Conservation (phyloP, 1,140 invertebrate genomes). For the Ceratina japonica region DNA sequence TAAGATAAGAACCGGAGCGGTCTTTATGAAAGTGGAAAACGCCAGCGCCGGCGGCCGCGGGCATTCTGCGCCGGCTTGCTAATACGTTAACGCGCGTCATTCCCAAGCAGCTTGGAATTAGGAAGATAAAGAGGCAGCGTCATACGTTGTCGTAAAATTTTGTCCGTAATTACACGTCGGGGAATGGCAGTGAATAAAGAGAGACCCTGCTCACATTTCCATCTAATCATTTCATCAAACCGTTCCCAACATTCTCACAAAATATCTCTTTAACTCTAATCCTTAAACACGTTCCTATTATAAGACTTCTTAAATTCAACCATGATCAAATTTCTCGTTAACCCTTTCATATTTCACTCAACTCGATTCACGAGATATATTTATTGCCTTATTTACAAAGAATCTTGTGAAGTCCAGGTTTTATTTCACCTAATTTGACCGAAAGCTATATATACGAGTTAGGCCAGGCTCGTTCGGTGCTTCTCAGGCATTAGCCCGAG, state of each 20-base stretch:
- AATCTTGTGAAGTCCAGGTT: too few relatives aligned
- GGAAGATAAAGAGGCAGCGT: not conserved
- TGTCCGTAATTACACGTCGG: not conserved
- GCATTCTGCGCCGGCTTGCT: not conserved
- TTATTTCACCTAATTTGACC: too few relatives aligned
- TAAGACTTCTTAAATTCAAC: not conserved
- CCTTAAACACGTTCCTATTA: not conserved
- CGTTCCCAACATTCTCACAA: slow-evolving; percentile 5
- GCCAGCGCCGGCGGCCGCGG: not conserved
- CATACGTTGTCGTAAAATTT: slow-evolving; percentile 25
- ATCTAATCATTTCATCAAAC: slow-evolving; percentile 40
- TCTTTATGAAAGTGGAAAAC: slow-evolving; percentile 2
- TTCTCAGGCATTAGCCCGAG: slow-evolving; percentile 67
- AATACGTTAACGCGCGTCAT: not conserved
- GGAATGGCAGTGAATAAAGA: not conserved
- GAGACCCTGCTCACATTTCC: slow-evolving; percentile 5
- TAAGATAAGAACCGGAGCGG: slow-evolving; percentile 11
- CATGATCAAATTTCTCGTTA: slow-evolving; percentile 9
- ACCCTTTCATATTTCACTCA: not conserved
- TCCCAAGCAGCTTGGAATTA: not conserved
- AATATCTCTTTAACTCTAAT: not conserved
- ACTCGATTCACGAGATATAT: too few relatives aligned
- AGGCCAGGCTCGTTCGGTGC: too few relatives aligned
- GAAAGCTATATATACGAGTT: too few relatives aligned
- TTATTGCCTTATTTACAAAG: too few relatives aligned